Evolutionary conservation across 2,888 invertebrate species (phyloP).

Genomic region (Oxystoma pomonae): DNA sequence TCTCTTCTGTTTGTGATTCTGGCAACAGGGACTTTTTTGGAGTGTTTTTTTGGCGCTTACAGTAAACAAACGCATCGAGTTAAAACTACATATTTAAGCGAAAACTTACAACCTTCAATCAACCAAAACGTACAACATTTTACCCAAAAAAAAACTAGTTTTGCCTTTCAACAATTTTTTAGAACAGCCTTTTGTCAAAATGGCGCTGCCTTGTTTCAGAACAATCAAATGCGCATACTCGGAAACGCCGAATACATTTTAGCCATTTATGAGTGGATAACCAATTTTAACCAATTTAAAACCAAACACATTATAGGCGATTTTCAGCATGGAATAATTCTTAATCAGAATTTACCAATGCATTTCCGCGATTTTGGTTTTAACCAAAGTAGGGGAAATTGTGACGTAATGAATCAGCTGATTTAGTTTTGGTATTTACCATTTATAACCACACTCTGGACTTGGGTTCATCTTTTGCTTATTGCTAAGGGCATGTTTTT

Average conservation of each 20-base stretch:
- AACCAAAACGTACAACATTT: slow-evolving; percentile 12
- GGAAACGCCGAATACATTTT: neutral
- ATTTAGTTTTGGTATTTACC: too few species aligned
- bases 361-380: too few species aligned
- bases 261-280: too few species aligned
- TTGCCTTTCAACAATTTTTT: slow-evolving; percentile 33
- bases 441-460: too few species aligned
- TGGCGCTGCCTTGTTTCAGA: slow-evolving; percentile 60
- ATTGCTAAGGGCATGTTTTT: too few species aligned
- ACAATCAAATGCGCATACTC: neutral
- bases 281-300: too few species aligned
- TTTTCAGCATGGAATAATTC: too few species aligned
- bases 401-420: too few species aligned
- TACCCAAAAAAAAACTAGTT: slow-evolving; percentile 39
- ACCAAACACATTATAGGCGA: too few species aligned
- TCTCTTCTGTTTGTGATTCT: neutral
- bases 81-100: neutral
- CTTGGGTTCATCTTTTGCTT: too few species aligned
- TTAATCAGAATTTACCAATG: too few species aligned
- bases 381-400: too few species aligned
- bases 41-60: slow-evolving; percentile 4
- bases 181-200: slow-evolving; percentile 68
- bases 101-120: slow-evolving; percentile 7
- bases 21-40: neutral
- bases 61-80: slow-evolving; percentile 9